These are phyloP conservation scores for Sitta carolinensis DNA, from an alignment of 2,797 vertebrate genomes.

Conservation along the genomic window DNA sequence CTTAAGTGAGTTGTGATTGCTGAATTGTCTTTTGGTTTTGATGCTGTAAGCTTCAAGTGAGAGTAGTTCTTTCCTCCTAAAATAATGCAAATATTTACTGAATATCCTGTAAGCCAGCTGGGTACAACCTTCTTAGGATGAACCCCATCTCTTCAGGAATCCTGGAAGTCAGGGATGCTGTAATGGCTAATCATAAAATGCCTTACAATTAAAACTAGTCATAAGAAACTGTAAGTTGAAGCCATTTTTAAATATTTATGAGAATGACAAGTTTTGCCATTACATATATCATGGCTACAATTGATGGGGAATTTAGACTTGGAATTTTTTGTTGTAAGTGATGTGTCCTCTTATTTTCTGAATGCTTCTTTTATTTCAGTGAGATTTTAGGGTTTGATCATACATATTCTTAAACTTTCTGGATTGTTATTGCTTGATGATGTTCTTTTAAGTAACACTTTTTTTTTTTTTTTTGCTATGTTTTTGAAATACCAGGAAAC, in stretches of 20 bases:
- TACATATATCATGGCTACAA: not conserved
- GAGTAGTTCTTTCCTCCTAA: not conserved
- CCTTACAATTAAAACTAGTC: not conserved
- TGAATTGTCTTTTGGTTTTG: not conserved
- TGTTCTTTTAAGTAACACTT: not conserved
- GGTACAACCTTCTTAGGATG: not conserved
- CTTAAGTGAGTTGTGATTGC: not conserved
- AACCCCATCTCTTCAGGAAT: not conserved
- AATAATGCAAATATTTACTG: not conserved
- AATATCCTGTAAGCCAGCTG: not conserved
- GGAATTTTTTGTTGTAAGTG: not conserved
- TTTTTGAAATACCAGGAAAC: not conserved
- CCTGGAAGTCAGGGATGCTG: not conserved
- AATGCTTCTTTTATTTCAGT: not conserved
- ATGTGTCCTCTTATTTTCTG: not conserved
- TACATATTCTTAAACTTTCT: not conserved
- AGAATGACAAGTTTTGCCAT: not conserved
- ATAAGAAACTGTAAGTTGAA: not conserved
- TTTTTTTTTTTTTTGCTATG: not conserved
- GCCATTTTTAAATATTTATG: not conserved
- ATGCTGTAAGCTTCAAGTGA: not conserved
- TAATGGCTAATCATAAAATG: not conserved
- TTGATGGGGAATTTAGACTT: not conserved
- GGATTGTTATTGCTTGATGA: not conserved
- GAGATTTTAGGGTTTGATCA: not conserved